Conservation (phyloP, 1,140 invertebrate genomes). For the Drosophila sulfurigaster region DNA sequence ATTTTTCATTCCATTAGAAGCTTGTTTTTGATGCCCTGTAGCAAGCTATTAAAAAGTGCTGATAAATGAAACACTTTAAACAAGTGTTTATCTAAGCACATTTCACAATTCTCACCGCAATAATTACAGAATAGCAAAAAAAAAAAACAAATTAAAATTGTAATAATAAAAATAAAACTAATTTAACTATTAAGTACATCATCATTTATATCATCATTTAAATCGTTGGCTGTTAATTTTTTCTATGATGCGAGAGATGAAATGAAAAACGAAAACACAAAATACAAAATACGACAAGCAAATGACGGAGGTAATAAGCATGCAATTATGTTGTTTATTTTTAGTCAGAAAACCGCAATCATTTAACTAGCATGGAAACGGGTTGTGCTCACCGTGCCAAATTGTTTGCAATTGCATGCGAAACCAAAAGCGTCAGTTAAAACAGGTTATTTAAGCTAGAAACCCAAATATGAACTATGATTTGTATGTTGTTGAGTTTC, state of each 20-base stretch:
- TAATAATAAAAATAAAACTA: background rate
- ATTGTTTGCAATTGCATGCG: conserved; percentile 39
- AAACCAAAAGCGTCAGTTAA: conserved; percentile 34
- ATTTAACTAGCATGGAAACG: conserved; percentile 36
- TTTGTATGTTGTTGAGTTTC: conserved; percentile 21
- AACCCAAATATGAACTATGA: conserved; percentile 65
- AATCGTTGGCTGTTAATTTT: background rate
- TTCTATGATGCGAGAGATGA: background rate
- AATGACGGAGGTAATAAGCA: conserved; percentile 33
- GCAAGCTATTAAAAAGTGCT: background rate
- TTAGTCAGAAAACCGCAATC: conserved; percentile 45
- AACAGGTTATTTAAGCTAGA: conserved; percentile 69
- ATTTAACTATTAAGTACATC: background rate
- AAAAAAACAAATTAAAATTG: too few species aligned
- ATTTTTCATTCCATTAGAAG: background rate
- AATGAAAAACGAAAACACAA: background rate
- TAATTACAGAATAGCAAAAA: background rate
- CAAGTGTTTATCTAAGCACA: background rate
- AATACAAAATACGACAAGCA: conserved; percentile 1
- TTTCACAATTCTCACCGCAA: background rate
- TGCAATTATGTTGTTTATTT: conserved; percentile 75
- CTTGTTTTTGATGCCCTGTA: background rate
- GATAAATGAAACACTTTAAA: background rate
- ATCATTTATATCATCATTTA: background rate
- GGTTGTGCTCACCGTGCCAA: conserved; percentile 15